Evolutionary conservation across 2,888 invertebrate genomes (phyloP).

Genomic region (Scrobipalpa costella): DNA sequence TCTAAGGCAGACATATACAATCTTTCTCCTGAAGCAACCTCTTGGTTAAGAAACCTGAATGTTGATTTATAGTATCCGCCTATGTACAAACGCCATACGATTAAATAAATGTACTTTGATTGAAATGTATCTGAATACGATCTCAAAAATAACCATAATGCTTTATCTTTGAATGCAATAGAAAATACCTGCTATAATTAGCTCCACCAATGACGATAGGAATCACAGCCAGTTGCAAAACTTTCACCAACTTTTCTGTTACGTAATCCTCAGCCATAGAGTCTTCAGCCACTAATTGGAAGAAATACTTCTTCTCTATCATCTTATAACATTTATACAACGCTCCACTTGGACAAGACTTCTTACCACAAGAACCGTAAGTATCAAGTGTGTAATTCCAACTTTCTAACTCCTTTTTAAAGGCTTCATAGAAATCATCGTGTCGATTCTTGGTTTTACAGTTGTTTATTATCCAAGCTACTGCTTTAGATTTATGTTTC

Average conservation of each 20-base stretch:
- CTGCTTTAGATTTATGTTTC: constrained; percentile 53
- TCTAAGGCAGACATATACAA: no score
- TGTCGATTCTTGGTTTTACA: constrained; percentile 57
- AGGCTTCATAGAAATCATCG: constrained; percentile 51
- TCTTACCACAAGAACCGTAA: constrained; percentile 58
- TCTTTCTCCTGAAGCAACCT: no score
- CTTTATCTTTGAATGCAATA: background rate
- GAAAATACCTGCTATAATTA: constrained; percentile 56
- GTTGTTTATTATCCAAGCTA: constrained; percentile 60
- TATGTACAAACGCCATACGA: no score
- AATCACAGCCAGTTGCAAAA: constrained; percentile 54
- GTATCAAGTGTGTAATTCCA: constrained; percentile 62
- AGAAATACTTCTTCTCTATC: constrained; percentile 61
- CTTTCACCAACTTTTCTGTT: constrained; percentile 55
- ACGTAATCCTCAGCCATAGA: constrained; percentile 58
- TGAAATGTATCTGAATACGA: no score
- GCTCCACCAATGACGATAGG: constrained; percentile 60
- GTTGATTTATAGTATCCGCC: no score
- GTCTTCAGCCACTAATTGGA: constrained; percentile 65
- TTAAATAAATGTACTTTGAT: no score
- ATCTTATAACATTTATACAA: constrained; percentile 53
- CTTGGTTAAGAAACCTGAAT: no score
- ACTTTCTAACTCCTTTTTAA: constrained; percentile 51
- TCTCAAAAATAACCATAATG: no score
- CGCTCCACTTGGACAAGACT: constrained; percentile 51